These are phyloP conservation scores for Petrocephalus sullivani DNA, from an alignment of 2,797 vertebrate genomes.

Conservation along the genomic window DNA sequence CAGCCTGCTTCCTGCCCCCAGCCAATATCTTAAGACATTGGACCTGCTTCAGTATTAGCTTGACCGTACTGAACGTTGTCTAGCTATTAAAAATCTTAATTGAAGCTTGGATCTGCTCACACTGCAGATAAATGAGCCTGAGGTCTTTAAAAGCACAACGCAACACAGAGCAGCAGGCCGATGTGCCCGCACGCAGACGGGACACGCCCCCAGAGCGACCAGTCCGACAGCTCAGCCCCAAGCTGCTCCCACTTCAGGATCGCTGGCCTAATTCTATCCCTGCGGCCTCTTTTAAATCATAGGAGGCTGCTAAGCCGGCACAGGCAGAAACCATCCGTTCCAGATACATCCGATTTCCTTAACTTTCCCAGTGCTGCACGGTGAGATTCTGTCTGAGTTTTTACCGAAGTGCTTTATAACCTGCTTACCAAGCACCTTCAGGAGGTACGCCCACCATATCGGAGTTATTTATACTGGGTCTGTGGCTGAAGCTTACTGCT, in stretches of 20 bases:
- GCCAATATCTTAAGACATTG: neutral
- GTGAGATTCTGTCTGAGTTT: neutral
- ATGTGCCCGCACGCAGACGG: neutral
- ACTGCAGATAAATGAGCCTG: neutral
- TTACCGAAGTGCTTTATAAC: neutral
- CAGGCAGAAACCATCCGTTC: neutral
- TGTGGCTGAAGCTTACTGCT: neutral
- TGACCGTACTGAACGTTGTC: neutral
- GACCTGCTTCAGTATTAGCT: neutral
- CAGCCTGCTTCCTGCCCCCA: neutral
- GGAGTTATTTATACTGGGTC: neutral
- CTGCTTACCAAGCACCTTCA: neutral
- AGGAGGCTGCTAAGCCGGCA: slow-evolving; percentile 26
- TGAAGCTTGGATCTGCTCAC: neutral
- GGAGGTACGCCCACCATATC: neutral
- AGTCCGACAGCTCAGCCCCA: neutral
- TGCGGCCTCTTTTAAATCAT: neutral
- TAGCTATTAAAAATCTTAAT: neutral
- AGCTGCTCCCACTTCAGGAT: neutral
- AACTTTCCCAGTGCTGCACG: neutral
- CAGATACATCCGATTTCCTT: neutral
- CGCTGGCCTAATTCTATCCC: neutral
- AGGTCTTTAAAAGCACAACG: neutral
- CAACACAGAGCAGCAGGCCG: neutral
- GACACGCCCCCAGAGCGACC: neutral